Percentiles rank a stretch among this genome's conserved stretches.
phyloP scores from a whole-genome alignment of 2,113 vertebrate genomes.

The Catharus fuscescens region DNA sequence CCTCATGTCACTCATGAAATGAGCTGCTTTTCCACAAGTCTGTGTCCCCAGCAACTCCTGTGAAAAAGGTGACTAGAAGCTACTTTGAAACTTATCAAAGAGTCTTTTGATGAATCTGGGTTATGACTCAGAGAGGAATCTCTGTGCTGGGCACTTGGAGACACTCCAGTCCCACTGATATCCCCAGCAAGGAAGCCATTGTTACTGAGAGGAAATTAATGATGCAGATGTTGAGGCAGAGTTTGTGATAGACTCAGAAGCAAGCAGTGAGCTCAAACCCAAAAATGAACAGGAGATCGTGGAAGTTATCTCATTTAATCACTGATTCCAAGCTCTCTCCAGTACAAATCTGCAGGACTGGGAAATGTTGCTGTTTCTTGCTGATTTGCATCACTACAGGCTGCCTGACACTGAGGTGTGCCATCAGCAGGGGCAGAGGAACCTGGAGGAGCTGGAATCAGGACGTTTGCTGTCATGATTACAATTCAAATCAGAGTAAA shows the following conservation, averaged over 20 bases:
- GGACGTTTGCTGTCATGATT: background rate
- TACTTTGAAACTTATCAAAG: background rate
- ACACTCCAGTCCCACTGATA: background rate
- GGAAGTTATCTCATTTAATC: background rate
- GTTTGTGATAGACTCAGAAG: background rate
- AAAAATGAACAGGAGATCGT: accelerated
- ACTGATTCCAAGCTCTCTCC: background rate
- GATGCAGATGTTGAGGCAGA: background rate
- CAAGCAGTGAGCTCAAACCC: background rate
- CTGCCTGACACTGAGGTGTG: background rate
- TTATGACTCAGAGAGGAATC: conserved; percentile 35
- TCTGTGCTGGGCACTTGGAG: background rate
- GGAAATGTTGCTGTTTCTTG: background rate
- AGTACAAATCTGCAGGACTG: background rate
- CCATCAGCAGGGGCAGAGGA: background rate
- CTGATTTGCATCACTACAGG: background rate
- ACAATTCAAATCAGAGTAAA: background rate
- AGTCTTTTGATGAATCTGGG: conserved; percentile 11
- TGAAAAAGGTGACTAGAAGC: background rate
- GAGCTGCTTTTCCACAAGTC: background rate
- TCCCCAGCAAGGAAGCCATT: background rate
- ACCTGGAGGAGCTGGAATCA: too few species aligned
- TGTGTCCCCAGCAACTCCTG: background rate
- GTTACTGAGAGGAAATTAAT: background rate
- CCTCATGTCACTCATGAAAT: background rate